phyloP scores from a whole-genome alignment of 2,113 vertebrate species.

The Ophthalmolycus amberensis region DNA sequence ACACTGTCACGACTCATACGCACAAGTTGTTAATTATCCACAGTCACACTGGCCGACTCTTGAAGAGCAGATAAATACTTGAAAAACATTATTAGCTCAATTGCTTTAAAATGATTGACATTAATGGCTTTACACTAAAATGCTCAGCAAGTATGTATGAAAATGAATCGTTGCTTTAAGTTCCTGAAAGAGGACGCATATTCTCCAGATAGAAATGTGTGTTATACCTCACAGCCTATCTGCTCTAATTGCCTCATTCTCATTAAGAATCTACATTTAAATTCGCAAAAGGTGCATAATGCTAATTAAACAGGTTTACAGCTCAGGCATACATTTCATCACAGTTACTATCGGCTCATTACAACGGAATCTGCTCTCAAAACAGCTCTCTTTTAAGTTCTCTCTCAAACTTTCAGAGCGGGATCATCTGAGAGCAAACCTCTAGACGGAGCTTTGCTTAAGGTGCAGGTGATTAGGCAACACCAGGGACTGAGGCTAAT shows the following conservation, averaged over 20 bases:
- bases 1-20: background rate
- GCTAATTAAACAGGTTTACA: conserved; percentile 64
- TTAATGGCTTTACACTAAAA: background rate
- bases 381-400: conserved; percentile 55
- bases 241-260: conserved; percentile 58
- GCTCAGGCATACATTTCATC: conserved; percentile 56
- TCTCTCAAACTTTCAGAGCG: conserved; percentile 48
- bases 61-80: background rate
- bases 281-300: conserved; percentile 51
- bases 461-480: conserved; percentile 69
- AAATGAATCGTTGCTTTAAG: conserved; percentile 20
- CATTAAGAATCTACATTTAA: conserved; percentile 55
- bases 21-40: conserved; percentile 14
- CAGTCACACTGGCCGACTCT: background rate
- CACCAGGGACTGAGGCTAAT: conserved; percentile 56
- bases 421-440: conserved; percentile 54
- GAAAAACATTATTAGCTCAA: background rate
- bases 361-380: conserved; percentile 34
- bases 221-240: conserved; percentile 18
- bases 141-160: conserved; percentile 13
- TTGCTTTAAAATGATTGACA: background rate
- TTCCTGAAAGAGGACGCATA: background rate
- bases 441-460: conserved; percentile 65
- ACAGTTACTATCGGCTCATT: conserved; percentile 56
- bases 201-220: conserved; percentile 1